Evolutionary conservation across 2,888 invertebrate species (phyloP), one percentile per base, ranked within the genome.

Genomic region (Arge pagana): DNA sequence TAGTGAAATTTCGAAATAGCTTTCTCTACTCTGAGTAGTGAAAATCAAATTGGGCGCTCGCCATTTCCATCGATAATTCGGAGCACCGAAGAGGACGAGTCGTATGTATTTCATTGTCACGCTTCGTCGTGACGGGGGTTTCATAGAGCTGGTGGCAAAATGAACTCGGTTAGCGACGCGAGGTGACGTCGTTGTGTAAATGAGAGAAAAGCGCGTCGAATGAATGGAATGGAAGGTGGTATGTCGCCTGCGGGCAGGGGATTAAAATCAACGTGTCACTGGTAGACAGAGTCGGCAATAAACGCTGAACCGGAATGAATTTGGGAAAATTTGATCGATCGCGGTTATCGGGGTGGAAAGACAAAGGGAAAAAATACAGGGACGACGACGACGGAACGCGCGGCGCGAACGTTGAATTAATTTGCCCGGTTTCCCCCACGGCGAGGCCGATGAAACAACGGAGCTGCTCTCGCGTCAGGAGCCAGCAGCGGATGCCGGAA

Each of bases 161-260:
- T 54, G 57, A 59, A 58, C 58, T 39, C 36, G 28, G 7, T 54
- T 63, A 66, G 65, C 65, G 62, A 58, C 59, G 61, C 60, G 56
- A 62, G 60, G 61, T 62, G 60, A 66, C 65, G 63, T 66, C 66
- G 69, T 70, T 71, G 71, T 71, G 69, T 65, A 70, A 69, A 71
- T 70, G 67, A 68, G 64, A 61, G 62, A 24, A 45, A 21, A 64
- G 56, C 62, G 62, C 59, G 60, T 57, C 59, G 4, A 10, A 23
- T 19, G 45, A 23, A 42, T 6, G 33, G 33, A 26, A 39, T 4
- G n/a, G 21, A 8, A 15, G 45, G 33, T n/a, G 15, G 45, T 13
- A 15, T 33, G 33, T 33, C 45, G n/a, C n/a, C n/a, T n/a, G n/a
- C n/a, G n/a, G n/a, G n/a, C 45, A 24, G 3, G 24, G 39, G 50